Percentiles rank a stretch among this genome's conserved stretches.
These are phyloP conservation scores for Ginglymostoma cirratum DNA, from an alignment of 2,113 vertebrate genomes.

Conservation along the genomic window DNA sequence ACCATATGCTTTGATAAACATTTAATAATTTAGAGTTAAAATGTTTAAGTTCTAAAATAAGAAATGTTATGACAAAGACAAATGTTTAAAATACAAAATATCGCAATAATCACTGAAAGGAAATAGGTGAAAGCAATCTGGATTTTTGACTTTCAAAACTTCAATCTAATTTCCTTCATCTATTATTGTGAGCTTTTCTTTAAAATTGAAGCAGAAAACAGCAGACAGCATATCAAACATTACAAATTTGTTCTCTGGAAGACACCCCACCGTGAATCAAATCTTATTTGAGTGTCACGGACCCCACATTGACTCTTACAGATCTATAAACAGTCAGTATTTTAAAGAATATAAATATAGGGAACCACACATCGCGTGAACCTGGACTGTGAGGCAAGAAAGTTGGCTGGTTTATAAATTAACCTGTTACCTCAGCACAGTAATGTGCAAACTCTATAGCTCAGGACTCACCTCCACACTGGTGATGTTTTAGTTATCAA, in stretches of 20 bases:
- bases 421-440: not conserved
- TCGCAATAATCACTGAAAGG: not conserved
- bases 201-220: not conserved
- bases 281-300: not conserved
- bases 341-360: too few species aligned
- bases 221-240: not conserved
- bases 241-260: not conserved
- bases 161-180: not conserved
- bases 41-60: not conserved
- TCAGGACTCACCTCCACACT: not conserved
- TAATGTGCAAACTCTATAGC: not conserved
- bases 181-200: not conserved
- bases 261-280: not conserved
- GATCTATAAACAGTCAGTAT: not conserved
- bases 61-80: not conserved
- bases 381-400: not conserved
- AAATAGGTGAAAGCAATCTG: not conserved
- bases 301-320: not conserved
- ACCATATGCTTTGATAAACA: not conserved
- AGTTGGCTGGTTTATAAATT: not conserved
- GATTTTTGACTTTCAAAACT: not conserved
- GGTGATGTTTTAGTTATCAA: not conserved
- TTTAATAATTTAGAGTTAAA: not conserved
- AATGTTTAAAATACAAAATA: not conserved
- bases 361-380: too few species aligned